These are phyloP conservation scores for Alligator mississippiensis DNA, from an alignment of 2,113 vertebrate species.

Conservation along the genomic window DNA sequence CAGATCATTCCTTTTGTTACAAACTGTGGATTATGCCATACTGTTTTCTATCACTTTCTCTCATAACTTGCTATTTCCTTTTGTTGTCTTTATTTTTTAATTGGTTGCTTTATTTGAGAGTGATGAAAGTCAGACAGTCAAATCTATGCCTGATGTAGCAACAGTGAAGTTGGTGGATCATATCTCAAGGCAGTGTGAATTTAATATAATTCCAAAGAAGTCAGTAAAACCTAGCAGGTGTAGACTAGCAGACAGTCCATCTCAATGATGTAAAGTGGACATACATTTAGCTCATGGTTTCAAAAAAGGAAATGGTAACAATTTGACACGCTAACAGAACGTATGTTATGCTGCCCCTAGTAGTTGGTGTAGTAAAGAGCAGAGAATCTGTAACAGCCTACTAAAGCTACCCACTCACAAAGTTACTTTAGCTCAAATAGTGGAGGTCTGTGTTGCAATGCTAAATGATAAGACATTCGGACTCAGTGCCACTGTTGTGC, in stretches of 20 bases:
- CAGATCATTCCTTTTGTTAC: background rate
- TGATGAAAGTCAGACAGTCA: background rate
- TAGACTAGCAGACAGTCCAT: fast-evolving
- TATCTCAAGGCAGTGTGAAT: background rate
- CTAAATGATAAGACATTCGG: background rate
- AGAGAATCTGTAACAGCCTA: background rate
- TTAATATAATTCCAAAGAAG: fast-evolving
- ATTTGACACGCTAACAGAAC: background rate
- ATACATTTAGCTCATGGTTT: background rate
- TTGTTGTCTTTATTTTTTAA: conserved; percentile 6
- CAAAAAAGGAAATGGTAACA: background rate
- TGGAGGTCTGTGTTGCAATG: background rate
- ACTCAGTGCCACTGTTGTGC: background rate
- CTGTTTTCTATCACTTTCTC: background rate
- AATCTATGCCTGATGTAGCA: background rate
- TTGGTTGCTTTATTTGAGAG: conserved; percentile 18
- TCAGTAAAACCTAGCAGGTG: background rate
- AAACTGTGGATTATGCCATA: background rate
- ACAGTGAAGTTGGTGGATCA: fast-evolving
- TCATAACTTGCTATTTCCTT: background rate
- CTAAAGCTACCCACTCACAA: background rate
- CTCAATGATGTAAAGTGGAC: background rate
- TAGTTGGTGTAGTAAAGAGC: background rate
- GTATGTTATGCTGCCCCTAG: background rate
- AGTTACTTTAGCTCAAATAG: background rate